phyloP scores from a whole-genome alignment of 1,140 invertebrate species.

The Subanguina moxae region DNA sequence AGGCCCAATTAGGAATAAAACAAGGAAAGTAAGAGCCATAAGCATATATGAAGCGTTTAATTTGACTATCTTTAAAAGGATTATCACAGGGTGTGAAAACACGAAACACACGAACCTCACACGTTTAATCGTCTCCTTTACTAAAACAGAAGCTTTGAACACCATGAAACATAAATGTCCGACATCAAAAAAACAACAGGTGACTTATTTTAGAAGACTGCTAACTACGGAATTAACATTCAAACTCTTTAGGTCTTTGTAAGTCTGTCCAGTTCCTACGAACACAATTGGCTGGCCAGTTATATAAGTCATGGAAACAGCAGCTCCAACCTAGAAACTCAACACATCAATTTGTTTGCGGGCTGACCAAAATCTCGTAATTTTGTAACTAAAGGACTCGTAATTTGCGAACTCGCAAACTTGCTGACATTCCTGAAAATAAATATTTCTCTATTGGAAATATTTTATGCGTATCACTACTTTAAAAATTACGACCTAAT shows the following conservation, averaged over 20 bases:
- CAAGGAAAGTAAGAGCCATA: too few species aligned
- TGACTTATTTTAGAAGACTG: constrained; percentile 81
- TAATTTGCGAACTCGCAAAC: too few species aligned
- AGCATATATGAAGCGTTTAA: too few species aligned
- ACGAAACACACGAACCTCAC: too few species aligned
- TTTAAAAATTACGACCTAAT: too few species aligned
- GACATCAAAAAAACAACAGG: not conserved
- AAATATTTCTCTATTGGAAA: too few species aligned
- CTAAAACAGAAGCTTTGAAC: not conserved
- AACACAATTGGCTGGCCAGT: constrained; percentile 99
- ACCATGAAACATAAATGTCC: not conserved
- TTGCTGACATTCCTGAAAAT: too few species aligned
- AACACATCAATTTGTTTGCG: too few species aligned
- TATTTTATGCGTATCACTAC: too few species aligned
- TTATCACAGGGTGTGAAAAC: too few species aligned
- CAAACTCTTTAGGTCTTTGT: constrained; percentile 90
- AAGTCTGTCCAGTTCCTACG: constrained; percentile 98
- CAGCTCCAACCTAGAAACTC: constrained; percentile 80
- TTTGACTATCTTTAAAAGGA: too few species aligned
- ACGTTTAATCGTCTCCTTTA: not conserved
- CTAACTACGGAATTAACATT: constrained; percentile 94
- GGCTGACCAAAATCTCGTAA: constrained; percentile 21
- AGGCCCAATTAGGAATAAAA: too few species aligned
- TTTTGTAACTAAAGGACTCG: constrained; percentile 6
- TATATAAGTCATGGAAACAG: constrained; percentile 99